phyloP scores from a whole-genome alignment of 2,113 vertebrate genomes.

The Salvelinus sp. region DNA sequence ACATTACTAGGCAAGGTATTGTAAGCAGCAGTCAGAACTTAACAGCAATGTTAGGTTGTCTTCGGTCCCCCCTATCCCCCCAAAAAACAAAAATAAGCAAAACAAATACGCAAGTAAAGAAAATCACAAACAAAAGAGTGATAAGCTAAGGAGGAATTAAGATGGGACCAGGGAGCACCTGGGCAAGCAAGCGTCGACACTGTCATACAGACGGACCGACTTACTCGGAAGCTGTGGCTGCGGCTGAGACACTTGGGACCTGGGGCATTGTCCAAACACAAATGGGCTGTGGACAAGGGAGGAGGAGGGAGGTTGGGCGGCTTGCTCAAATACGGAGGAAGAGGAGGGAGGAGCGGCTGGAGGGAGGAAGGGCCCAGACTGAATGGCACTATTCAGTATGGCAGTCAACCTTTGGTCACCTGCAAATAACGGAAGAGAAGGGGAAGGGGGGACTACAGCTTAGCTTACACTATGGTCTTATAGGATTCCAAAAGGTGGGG shows the following conservation, averaged over 20 bases:
- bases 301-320: conserved; percentile 96
- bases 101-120: neutral
- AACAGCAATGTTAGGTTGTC: conserved; percentile 8
- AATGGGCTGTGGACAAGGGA: conserved; percentile 99
- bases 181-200: conserved; percentile 71
- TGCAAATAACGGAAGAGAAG: conserved; percentile 95
- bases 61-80: conserved; percentile 11
- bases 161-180: conserved; percentile 52
- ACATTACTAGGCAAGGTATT: neutral
- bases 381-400: conserved; percentile 97
- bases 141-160: conserved; percentile 27
- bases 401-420: conserved; percentile 96
- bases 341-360: conserved; percentile 77
- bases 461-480: conserved; percentile 82
- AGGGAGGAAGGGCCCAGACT: conserved; percentile 97
- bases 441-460: conserved; percentile 90
- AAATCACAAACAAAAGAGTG: conserved; percentile 14
- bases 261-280: conserved; percentile 99
- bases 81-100: neutral
- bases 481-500: conserved; percentile 35
- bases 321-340: conserved; percentile 98
- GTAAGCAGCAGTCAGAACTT: neutral
- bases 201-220: conserved; percentile 89
- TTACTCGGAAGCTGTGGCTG: conserved; percentile 98
- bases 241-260: conserved; percentile 95